These are phyloP conservation scores for Eupleurogrammus muticus DNA, from an alignment of 2,797 vertebrate genomes.

Conservation along the genomic window DNA sequence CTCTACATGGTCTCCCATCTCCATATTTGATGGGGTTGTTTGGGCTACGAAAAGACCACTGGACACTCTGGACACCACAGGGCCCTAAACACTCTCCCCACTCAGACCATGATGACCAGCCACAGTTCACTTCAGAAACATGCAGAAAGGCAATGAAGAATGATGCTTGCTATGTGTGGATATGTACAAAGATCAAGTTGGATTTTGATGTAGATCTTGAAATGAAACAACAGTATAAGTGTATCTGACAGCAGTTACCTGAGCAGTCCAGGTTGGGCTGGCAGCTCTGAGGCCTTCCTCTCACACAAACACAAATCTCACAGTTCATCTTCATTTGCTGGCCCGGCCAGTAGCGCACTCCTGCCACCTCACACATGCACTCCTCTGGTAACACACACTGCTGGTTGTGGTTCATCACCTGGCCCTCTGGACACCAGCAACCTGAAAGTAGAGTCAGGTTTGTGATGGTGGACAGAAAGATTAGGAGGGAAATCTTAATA, in stretches of 20 bases:
- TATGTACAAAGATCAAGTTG: not conserved
- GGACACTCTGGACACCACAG: conserved; percentile 90
- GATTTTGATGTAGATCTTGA: not conserved
- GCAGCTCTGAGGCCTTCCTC: conserved; percentile 84
- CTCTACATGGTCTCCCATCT: conserved; percentile 83
- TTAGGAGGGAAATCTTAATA: not conserved
- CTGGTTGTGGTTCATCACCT: conserved; percentile 81
- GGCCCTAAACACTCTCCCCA: conserved; percentile 93
- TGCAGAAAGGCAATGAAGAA: not conserved
- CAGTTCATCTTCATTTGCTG: conserved; percentile 87
- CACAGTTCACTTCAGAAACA: conserved; percentile 86
- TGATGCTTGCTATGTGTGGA: not conserved
- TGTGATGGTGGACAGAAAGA: not conserved
- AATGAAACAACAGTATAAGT: not conserved
- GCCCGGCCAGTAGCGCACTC: conserved; percentile 80
- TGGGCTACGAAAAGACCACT: conserved; percentile 96
- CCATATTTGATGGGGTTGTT: conserved; percentile 86
- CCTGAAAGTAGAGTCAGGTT: conserved; percentile 73
- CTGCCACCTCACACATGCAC: conserved; percentile 86
- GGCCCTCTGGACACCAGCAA: conserved; percentile 90
- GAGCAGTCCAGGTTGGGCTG: conserved; percentile 85
- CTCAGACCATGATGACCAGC: conserved; percentile 92
- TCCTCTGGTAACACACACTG: conserved; percentile 84
- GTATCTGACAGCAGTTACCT: conserved; percentile 75
- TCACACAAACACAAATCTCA: conserved; percentile 88